These are phyloP conservation scores for Homarus americanus DNA, from an alignment of 1,140 invertebrate species.

Conservation along the genomic window DNA sequence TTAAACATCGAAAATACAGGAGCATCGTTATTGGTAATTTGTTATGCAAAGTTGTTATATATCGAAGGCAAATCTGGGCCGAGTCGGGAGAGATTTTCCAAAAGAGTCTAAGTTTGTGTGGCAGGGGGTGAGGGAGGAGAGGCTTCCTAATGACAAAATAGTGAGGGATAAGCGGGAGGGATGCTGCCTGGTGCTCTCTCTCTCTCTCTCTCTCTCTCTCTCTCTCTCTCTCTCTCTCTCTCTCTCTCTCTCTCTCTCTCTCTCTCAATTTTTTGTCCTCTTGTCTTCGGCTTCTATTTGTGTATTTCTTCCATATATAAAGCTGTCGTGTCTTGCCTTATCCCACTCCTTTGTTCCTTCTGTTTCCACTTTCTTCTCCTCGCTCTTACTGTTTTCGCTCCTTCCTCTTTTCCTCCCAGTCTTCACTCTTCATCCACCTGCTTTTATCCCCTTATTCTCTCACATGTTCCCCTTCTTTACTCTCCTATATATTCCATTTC, in stretches of 20 bases:
- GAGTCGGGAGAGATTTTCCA: constrained; percentile 4
- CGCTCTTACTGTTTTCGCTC: too few relatives aligned
- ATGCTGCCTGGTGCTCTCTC: background rate
- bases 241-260: background rate
- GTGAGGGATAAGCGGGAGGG: constrained; percentile 5
- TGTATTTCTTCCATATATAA: too few relatives aligned
- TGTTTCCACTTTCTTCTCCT: too few relatives aligned
- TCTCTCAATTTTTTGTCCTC: background rate
- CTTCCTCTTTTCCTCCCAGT: too few relatives aligned
- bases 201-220: background rate
- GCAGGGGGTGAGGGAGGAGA: background rate
- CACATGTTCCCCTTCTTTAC: background rate
- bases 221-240: background rate
- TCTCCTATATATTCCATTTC: background rate
- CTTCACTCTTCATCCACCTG: too few relatives aligned
- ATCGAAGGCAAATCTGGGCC: constrained; percentile 16
- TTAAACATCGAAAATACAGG: constrained; percentile 21
- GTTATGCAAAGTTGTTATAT: constrained; percentile 22
- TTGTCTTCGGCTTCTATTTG: background rate
- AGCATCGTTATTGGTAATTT: constrained; percentile 18
- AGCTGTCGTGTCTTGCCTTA: too few relatives aligned
- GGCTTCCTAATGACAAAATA: constrained; percentile 5
- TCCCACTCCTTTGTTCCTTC: too few relatives aligned
- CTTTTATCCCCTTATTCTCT: too few relatives aligned
- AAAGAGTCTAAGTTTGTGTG: constrained; percentile 4